phyloP scores from a whole-genome alignment of 2,888 invertebrate species.

The Hipparchia semele region DNA sequence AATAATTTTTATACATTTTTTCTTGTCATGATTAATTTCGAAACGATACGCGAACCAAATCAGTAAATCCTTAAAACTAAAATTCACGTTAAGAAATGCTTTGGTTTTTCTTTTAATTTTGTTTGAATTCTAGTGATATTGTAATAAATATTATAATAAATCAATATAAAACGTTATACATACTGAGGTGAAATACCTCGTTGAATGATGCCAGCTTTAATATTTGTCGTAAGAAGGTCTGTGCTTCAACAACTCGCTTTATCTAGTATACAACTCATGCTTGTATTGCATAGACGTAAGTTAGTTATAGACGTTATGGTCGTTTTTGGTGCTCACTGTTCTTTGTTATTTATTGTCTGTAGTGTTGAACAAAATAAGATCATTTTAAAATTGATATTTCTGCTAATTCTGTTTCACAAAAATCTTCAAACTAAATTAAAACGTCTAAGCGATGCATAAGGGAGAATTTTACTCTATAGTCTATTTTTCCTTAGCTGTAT shows the following conservation, averaged over 20 bases:
- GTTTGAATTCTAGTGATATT: no score
- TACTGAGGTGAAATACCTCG: constrained; percentile 9
- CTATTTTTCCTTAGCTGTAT: no score
- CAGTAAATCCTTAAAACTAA: no score
- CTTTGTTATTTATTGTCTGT: neutral
- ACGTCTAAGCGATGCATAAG: no score
- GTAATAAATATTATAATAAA: neutral
- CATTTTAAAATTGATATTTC: neutral
- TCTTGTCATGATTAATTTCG: neutral
- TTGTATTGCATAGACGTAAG: constrained; percentile 11
- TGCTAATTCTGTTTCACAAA: no score
- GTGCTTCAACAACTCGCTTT: constrained; percentile 5
- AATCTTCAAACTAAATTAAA: no score
- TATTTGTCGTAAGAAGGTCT: constrained; percentile 3
- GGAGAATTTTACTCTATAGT: no score
- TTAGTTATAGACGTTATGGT: constrained; percentile 7
- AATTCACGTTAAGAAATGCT: no score
- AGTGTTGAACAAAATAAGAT: neutral
- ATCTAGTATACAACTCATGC: neutral
- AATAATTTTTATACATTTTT: no score
- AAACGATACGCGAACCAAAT: no score
- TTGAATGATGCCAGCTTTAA: constrained; percentile 3
- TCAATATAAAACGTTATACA: neutral
- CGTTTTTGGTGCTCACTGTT: constrained; percentile 13
- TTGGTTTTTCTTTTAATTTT: no score